A percentile compares a stretch with the other conserved stretches of the same genome.
Conservation (phyloP, 2,113 vertebrate species). For the Cranoglanis bouderius region DNA sequence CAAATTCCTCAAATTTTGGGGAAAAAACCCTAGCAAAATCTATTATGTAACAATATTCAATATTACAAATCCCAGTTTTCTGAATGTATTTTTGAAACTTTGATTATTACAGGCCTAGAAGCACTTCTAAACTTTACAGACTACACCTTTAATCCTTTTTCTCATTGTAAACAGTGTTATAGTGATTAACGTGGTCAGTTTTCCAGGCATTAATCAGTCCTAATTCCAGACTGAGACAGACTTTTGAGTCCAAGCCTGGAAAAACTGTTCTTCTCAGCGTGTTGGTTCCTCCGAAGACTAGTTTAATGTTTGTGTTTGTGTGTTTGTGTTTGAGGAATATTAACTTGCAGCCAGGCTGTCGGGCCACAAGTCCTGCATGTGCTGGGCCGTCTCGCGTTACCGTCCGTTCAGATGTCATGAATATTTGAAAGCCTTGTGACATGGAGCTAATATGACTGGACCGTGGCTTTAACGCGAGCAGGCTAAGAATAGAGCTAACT, state of each 20-base stretch:
- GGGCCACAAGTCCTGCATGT: conserved; percentile 20
- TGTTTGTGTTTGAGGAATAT: background rate
- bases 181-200: background rate
- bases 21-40: background rate
- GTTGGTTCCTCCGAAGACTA: background rate
- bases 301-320: background rate
- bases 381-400: conserved; percentile 49
- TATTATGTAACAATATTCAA: background rate
- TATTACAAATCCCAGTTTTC: background rate
- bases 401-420: conserved; percentile 52
- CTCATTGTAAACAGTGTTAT: conserved; percentile 33
- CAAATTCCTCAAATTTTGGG: background rate
- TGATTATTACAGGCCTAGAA: background rate
- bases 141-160: background rate
- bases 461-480: conserved; percentile 38
- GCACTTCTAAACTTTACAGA: conserved; percentile 10
- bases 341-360: conserved; percentile 6
- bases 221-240: background rate
- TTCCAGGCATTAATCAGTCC: background rate
- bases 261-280: background rate
- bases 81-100: background rate
- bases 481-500: conserved; percentile 48
- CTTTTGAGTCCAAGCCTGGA: background rate
- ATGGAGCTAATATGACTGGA: conserved; percentile 45
- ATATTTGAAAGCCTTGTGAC: conserved; percentile 56